Percentiles rank a stretch among this genome's conserved stretches.
Evolutionary conservation across 2,113 vertebrate species (phyloP).

Genomic region (Donacobius atricapilla): DNA sequence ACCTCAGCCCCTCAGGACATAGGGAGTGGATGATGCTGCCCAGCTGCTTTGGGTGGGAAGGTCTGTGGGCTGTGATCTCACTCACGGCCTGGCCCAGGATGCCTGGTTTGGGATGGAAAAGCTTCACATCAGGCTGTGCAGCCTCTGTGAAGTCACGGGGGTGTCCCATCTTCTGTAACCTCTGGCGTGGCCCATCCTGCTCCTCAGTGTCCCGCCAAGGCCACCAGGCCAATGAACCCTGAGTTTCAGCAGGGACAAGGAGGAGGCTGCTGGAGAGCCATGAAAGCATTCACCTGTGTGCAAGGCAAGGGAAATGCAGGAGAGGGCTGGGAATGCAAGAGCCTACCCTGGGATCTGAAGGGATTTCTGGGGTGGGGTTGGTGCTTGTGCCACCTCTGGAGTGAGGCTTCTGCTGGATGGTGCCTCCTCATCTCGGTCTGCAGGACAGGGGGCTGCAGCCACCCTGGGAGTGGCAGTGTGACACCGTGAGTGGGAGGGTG

Average conservation of each 20-base stretch:
- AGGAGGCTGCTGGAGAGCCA: neutral
- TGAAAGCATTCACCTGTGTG: fast-evolving
- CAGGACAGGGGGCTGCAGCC: neutral
- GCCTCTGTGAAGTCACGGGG: fast-evolving
- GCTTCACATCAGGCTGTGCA: neutral
- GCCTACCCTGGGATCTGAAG: neutral
- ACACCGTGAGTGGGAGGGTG: fast-evolving
- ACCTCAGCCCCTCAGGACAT: neutral
- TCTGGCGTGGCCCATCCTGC: neutral
- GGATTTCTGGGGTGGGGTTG: neutral
- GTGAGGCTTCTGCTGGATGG: neutral
- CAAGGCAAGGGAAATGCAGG: neutral
- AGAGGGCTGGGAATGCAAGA: neutral
- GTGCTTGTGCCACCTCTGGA: neutral
- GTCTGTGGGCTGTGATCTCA: neutral
- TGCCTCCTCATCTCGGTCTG: neutral
- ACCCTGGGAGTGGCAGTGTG: fast-evolving
- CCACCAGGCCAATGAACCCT: fast-evolving
- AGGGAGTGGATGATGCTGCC: neutral
- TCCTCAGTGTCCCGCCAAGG: neutral
- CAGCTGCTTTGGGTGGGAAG: neutral
- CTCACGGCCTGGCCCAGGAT: too few species aligned
- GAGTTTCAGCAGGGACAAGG: fast-evolving
- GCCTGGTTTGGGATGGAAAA: neutral
- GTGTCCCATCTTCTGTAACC: neutral